Conservation (phyloP, 23 tunicate genomes). For the Trididemnum miniatum region DNA sequence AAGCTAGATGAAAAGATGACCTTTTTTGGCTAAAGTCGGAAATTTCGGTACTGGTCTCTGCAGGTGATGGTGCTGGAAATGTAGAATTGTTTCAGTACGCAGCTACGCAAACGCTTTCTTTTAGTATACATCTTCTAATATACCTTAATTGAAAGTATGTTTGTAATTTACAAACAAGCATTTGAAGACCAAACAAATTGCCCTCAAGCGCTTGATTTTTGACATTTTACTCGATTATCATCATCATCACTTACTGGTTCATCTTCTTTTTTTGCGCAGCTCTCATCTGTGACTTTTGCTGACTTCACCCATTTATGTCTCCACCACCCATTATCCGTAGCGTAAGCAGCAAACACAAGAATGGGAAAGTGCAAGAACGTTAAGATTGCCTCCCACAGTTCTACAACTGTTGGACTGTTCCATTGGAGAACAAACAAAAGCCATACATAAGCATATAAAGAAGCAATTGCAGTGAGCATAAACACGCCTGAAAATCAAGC, state of each 20-base stretch:
- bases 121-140: too few relatives aligned
- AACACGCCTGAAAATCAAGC: conserved; percentile 47
- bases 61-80: too few relatives aligned
- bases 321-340: conserved; percentile 77
- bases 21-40: too few relatives aligned
- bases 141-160: too few relatives aligned
- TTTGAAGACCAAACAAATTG: too few relatives aligned
- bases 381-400: conserved; percentile 68
- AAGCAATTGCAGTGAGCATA: conserved; percentile 54
- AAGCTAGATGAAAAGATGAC: too few relatives aligned
- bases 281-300: not conserved
- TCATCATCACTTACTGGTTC: conserved; percentile 32
- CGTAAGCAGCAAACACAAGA: conserved; percentile 62
- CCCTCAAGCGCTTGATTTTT: too few relatives aligned
- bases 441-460: conserved; percentile 69
- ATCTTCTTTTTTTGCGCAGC: not conserved
- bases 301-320: conserved; percentile 8
- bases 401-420: conserved; percentile 45
- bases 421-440: conserved; percentile 49
- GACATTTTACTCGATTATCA: too few relatives aligned
- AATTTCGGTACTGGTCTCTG: too few relatives aligned
- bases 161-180: too few relatives aligned
- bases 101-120: too few relatives aligned
- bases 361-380: conserved; percentile 57
- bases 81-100: too few relatives aligned